Conservation (phyloP, 2,113 vertebrate species). For the Falco punctatus region DNA sequence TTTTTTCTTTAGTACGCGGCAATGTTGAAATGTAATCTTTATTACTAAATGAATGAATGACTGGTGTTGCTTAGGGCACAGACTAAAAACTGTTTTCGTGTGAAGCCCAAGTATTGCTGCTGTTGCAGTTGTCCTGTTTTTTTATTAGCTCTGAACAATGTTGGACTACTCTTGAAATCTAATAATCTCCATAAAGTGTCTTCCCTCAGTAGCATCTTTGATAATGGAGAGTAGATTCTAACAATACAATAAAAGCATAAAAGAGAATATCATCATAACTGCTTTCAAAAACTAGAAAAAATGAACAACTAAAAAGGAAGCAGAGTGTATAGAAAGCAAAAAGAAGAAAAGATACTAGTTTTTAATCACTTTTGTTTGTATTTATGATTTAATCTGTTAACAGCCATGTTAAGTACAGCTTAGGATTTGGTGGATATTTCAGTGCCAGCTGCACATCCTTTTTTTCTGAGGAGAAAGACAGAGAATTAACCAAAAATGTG, state of each 20-base stretch:
- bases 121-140: slow-evolving; percentile 27
- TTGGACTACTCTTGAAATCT: slow-evolving; percentile 22
- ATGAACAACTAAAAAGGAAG: not conserved
- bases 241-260: not conserved
- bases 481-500: not conserved
- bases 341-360: not conserved
- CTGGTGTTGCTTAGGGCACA: slow-evolving; percentile 28
- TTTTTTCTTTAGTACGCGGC: not conserved
- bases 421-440: not conserved
- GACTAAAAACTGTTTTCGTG: not conserved
- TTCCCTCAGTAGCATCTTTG: not conserved
- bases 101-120: not conserved
- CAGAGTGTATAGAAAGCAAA: not conserved
- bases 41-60: slow-evolving; percentile 35
- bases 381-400: slow-evolving; percentile 28
- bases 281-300: not conserved
- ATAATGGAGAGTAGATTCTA: slow-evolving; percentile 3
- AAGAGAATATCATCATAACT: not conserved
- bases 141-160: slow-evolving; percentile 57
- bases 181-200: slow-evolving; percentile 35
- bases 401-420: not conserved
- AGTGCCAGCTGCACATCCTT: not conserved
- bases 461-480: not conserved
- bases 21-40: slow-evolving; percentile 18
- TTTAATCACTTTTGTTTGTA: not conserved